Base-by-base conservation (phyloP, 2,888 invertebrate species). In the Ceraclea dissimilis region DNA sequence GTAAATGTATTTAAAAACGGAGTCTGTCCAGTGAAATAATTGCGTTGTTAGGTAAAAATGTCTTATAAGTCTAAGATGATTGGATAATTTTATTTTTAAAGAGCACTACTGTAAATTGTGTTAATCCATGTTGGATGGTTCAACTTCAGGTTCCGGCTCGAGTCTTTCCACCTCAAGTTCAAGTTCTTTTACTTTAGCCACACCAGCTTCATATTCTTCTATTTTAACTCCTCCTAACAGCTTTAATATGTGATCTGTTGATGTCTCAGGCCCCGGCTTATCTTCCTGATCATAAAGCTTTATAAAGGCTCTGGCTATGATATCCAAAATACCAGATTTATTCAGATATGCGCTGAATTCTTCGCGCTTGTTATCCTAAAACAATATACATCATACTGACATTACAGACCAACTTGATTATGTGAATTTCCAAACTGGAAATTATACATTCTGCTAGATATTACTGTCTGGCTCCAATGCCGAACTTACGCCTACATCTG, bases 261-360 rank as follows among this genome's bases (percentile, higher is more conserved):
- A 89, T 77, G 92, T 88, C 66, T 86, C 84, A 39, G 87, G 87
- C 13, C 39, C 16, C 43, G 87, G 86, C 69, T 89, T 90, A 63
- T 92, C 89, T n/a, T 86, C 81, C 70, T 91, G 90, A 72, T 92
- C 90, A 70, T 93, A 93, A 21, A 93, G 76, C 63, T 84, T 83
- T 6, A 92, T 89, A 50, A 93, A 73, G 20, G 88, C 88, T 76
- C 90, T 89, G 0, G 93, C 93, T 39, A 93, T 71, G 11, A 89
- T 88, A 72, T 93, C 92, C 82, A 93, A 84, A 39, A 93, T 89
- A 6, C 93, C 93, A 62, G 89, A 84, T 68, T 89, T 85, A 71
- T 94, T 93, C 63, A 93, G 75, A 68, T 93, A 93, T 64, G 88
- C 86, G 62, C 93, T 79, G 69, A 91, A 93, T 67, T 92, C 92